A percentile compares a stretch with the other conserved stretches of the same genome.
These are phyloP conservation scores for Papilio protenor DNA, from an alignment of 2,888 invertebrate species.

Conservation along the genomic window DNA sequence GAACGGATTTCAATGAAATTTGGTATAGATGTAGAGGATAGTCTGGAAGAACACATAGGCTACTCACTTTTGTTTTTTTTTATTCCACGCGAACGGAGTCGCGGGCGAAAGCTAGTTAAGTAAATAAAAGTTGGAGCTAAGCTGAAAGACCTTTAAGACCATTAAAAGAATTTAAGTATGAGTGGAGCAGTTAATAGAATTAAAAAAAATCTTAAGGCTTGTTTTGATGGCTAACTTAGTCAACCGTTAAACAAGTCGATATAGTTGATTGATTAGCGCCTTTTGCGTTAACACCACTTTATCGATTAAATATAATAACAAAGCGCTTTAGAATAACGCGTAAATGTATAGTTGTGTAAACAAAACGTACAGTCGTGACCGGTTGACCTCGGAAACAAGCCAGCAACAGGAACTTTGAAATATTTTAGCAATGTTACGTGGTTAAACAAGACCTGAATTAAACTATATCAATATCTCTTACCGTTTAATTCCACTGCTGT, in stretches of 20 bases:
- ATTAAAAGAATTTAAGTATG: too few species aligned
- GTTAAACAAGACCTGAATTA: constrained; percentile 7
- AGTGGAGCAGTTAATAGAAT: too few species aligned
- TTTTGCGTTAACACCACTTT: constrained; percentile 13
- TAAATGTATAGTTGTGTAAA: constrained; percentile 37
- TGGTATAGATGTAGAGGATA: too few species aligned
- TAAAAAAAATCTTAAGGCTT: neutral
- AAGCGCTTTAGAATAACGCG: constrained; percentile 26
- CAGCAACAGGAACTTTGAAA: constrained; percentile 54
- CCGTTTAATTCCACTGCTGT: neutral
- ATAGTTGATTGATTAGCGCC: constrained; percentile 29
- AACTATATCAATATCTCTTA: neutral
- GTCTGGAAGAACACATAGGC: too few species aligned
- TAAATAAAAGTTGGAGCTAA: too few species aligned
- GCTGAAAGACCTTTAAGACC: too few species aligned
- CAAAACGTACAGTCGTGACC: constrained; percentile 52
- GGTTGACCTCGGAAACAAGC: constrained; percentile 57
- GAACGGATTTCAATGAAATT: too few species aligned
- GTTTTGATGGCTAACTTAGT: neutral
- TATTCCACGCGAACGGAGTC: too few species aligned
- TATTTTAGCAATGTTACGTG: constrained; percentile 46
- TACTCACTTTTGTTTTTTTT: too few species aligned
- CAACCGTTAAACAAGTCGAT: constrained; percentile 5
- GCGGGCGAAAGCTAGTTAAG: too few species aligned
- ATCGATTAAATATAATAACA: constrained; percentile 42